Base-by-base conservation (phyloP, 2,888 invertebrate genomes). In the Rambutsinella grinnellia region DNA sequence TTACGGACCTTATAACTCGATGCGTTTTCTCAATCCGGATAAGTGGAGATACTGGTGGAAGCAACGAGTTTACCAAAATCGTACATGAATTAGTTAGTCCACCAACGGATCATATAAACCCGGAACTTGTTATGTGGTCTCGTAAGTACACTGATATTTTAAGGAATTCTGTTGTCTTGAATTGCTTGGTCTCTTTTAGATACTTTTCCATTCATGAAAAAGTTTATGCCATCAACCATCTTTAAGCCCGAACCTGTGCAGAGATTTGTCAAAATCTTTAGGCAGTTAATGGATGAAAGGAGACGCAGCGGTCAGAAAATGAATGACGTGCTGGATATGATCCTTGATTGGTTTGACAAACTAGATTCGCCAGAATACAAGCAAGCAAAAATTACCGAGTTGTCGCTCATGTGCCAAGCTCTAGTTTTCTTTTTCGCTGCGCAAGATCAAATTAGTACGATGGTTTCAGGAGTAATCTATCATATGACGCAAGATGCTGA, bases 381-480 rank as follows among this genome's bases (percentile, higher is more conserved):
- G 58, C 15, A 24, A 2, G 56, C 53, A 2, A 56, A 72, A 10
- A 76, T 83, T 5, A 82, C 78, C 0, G 80, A 80, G 44, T 21
- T 70, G 5, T 80, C 82, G 1, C 26, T 82, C 0, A 2, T 75
- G 3, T 62, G 53, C 24, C 82, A 82, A 76, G 81, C 79, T 1
- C 28, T 82, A 2, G 78, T 79, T 0, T 76, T 77, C 47, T 83
- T 82, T 44, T 74, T 82, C 8, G 81, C 80, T 19, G 76, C 76
- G 1, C 81, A 80, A 60, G 82, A 82, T n/a, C 80, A 81, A 49
- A 78, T 81, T 2, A 78, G 78, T 19, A 72, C 79, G 10, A 66
- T 76, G 8, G 28, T 78, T 5, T 36, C 79, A 3, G 6, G 49
- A 8, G 57, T 61, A 2, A 60, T 81, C 5, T 81, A 77, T 51